Percentiles rank a stretch among this genome's conserved stretches.
These are phyloP conservation scores for Eciton burchellii DNA, from an alignment of 1,140 invertebrate genomes.

Conservation along the genomic window DNA sequence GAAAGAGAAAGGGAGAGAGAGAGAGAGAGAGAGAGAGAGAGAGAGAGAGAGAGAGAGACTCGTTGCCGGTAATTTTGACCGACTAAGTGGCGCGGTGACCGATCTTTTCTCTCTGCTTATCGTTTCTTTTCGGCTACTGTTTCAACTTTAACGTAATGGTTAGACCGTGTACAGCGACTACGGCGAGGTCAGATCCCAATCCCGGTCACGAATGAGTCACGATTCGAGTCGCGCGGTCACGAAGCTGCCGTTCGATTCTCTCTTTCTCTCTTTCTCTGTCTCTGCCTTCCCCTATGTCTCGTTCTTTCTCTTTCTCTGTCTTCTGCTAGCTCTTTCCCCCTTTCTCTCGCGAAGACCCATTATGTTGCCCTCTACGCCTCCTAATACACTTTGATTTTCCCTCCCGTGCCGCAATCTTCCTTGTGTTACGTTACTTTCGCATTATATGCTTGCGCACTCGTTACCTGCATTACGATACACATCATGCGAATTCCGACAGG, in stretches of 20 bases:
- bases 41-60: conserved; percentile 4
- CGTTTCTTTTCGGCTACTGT: conserved; percentile 63
- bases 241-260: conserved; percentile 58
- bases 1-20: conserved; percentile 8
- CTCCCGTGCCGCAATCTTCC: conserved; percentile 11
- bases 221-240: conserved; percentile 67
- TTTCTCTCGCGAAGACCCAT: conserved; percentile 3
- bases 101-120: conserved; percentile 34
- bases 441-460: conserved; percentile 21
- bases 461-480: conserved; percentile 20
- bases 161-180: conserved; percentile 63
- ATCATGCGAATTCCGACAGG: background rate
- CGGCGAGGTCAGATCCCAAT: conserved; percentile 73
- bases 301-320: conserved; percentile 5
- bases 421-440: conserved; percentile 5
- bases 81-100: conserved; percentile 37
- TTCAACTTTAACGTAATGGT: conserved; percentile 69
- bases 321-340: background rate
- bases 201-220: conserved; percentile 73
- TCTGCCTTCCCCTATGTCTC: too few relatives aligned
- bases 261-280: conserved; percentile 16
- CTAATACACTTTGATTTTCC: conserved; percentile 51
- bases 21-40: background rate
- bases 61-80: conserved; percentile 42
- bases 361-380: conserved; percentile 39